Evolutionary conservation across 2,113 vertebrate genomes (phyloP).

Genomic region (Trogon melanurus): DNA sequence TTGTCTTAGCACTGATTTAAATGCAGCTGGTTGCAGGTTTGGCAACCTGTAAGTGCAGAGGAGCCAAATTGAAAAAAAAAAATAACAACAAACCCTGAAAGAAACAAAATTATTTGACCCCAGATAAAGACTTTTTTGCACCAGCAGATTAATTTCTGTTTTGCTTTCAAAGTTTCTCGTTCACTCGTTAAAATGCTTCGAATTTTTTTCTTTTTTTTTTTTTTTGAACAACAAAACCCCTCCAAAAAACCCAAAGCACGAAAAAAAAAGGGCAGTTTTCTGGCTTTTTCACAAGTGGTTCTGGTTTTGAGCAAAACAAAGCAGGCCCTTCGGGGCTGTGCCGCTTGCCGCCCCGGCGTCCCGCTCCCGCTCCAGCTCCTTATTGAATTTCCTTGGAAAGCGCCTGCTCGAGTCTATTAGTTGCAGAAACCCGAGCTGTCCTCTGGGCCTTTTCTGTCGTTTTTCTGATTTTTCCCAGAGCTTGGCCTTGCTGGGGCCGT

Average conservation of each 20-base stretch:
- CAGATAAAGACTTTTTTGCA: not conserved
- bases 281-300: conserved; percentile 6
- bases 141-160: not conserved
- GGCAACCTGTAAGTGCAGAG: not conserved
- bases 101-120: not conserved
- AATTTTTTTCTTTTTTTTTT: not conserved
- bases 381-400: conserved; percentile 67
- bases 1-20: not conserved
- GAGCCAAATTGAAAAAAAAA: not conserved
- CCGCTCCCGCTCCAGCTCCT: conserved; percentile 15
- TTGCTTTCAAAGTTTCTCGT: not conserved
- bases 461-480: not conserved
- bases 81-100: not conserved
- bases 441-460: not conserved
- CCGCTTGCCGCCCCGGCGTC: not conserved
- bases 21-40: not conserved
- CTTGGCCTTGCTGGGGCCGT: accelerated
- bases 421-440: conserved; percentile 1
- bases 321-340: not conserved
- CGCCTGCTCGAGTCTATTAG: not conserved
- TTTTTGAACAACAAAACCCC: not conserved
- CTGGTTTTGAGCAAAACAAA: conserved; percentile 40
- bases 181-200: not conserved
- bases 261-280: not conserved
- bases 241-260: no score